Percentiles rank a stretch among this genome's conserved stretches.
phyloP scores from a whole-genome alignment of 2,113 vertebrate species.

The Seriola quinqueradiata region DNA sequence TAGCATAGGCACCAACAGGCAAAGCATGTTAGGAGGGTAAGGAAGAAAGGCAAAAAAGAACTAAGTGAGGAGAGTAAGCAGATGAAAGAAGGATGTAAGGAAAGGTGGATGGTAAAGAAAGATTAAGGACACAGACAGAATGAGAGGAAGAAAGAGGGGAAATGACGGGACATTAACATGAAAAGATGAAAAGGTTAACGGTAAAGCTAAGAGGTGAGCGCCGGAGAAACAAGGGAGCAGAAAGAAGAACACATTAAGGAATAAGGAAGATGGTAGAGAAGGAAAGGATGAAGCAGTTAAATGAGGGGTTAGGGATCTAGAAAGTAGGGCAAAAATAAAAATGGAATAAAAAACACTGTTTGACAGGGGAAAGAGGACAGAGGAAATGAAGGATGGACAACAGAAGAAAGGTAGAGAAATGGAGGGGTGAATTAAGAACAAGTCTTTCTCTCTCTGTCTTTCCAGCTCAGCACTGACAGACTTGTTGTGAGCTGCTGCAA shows the following conservation, averaged over 20 bases:
- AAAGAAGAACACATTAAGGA: neutral
- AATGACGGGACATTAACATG: neutral
- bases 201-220: neutral
- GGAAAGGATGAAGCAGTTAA: neutral
- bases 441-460: slow-evolving; percentile 26
- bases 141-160: neutral
- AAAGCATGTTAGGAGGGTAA: neutral
- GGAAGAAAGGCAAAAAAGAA: neutral
- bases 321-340: neutral
- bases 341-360: neutral
- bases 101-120: neutral
- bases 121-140: neutral
- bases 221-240: neutral
- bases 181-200: slow-evolving; percentile 1
- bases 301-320: neutral
- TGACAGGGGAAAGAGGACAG: neutral
- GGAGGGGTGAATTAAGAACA: slow-evolving; percentile 10
- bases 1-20: too few species aligned
- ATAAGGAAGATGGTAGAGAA: neutral
- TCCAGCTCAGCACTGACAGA: slow-evolving; percentile 51
- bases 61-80: neutral
- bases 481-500: slow-evolving; percentile 54
- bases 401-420: neutral
- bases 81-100: neutral
- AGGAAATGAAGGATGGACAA: neutral